Conservation (phyloP, 2,888 invertebrate genomes). For the Caenorhabditis drosophilae region DNA sequence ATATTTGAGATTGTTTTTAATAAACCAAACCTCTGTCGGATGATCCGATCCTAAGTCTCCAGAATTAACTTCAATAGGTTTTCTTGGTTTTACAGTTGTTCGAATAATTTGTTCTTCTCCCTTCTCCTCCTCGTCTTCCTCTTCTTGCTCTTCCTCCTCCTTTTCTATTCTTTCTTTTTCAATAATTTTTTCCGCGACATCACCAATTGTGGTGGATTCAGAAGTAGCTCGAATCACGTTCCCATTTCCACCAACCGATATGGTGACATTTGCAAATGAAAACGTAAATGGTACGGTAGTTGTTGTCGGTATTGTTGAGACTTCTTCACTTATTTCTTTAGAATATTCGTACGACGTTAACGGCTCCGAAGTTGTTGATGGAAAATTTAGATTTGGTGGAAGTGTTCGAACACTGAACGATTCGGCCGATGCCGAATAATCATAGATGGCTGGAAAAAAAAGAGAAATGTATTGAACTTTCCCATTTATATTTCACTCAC, state of each 20-base stretch:
- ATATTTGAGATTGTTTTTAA: not conserved
- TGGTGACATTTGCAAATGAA: not conserved
- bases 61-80: slow-evolving; percentile 25
- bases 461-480: slow-evolving; percentile 2
- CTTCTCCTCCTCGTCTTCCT: no score
- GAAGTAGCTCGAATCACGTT: not conserved
- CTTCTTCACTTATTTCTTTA: slow-evolving; percentile 17
- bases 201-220: not conserved
- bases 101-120: slow-evolving; percentile 5
- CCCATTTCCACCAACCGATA: not conserved
- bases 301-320: slow-evolving; percentile 14
- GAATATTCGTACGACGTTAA: slow-evolving; percentile 33
- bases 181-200: slow-evolving; percentile 1
- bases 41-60: slow-evolving; percentile 31
- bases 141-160: no score
- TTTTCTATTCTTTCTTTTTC: no score
- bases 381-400: slow-evolving; percentile 48
- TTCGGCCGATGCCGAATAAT: slow-evolving; percentile 43
- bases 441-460: slow-evolving; percentile 44
- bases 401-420: slow-evolving; percentile 44
- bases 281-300: not conserved
- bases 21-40: slow-evolving; percentile 20
- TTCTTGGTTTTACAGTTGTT: slow-evolving; percentile 21
- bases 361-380: slow-evolving; percentile 19
- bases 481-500: slow-evolving; percentile 9